Evolutionary conservation across 2,113 vertebrate genomes (phyloP), one percentile per base, ranked within the genome.

Genomic region (Vulpes ferrilata): DNA sequence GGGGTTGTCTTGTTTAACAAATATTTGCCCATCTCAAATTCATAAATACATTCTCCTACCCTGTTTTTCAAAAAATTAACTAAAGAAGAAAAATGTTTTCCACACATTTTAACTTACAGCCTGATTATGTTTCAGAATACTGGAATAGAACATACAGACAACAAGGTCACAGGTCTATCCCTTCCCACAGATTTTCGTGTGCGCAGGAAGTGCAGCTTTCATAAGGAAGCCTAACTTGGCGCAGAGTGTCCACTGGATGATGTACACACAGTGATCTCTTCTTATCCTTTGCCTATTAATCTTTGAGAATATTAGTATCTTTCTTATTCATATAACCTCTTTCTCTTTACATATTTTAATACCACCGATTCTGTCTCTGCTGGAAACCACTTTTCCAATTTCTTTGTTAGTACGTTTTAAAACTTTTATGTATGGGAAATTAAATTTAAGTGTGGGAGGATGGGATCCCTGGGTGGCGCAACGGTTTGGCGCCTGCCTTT

Each of bases 11-110:
- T 71, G n/a, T 71, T 84, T 79, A 96, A 93, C 48, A 93, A 90
- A 93, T 3, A 43, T 38, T 16, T 80, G 35, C 25, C 78, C 57
- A 86, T 57, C 27, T 53, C 86, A 78, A 82, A 9, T 78, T 90
- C 59, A 89, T 30, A 88, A 53, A 88, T 20, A 87, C 10, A 60
- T 11, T 60, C 11, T 27, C 51, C 32, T 71, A 85, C 23, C 32
- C n/a, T 55, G 35, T 16, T 90, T 55, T 67, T 62, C 80, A 5
- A 55, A 80, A 93, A 22, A 74, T 82, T 19, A 55, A 85, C 51
- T 59, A 55, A 86, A 80, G 16, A 93, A 93, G 51, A 88, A 93
- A 95, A 92, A 93, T 43, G 38, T 73, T 95, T 96, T 71, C 71
- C 27, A n/a, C 11, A 87, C 16, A 64, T 79, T 82, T 82, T 62